Percentiles rank a stretch among this genome's conserved stretches.
phyloP scores from a whole-genome alignment of 2,797 vertebrate species.

The Schizopygopsis pylzovi region DNA sequence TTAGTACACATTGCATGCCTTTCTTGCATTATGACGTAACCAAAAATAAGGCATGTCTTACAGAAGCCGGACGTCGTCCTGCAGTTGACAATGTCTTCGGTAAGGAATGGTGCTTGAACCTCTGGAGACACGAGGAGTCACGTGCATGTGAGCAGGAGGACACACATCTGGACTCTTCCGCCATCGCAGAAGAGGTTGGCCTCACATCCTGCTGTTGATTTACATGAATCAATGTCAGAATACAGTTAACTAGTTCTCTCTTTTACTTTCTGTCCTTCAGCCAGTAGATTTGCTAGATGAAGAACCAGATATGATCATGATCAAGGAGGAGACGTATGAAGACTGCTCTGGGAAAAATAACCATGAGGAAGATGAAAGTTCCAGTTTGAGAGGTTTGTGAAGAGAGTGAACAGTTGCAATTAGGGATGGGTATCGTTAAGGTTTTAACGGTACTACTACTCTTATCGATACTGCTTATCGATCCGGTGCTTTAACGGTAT shows the following conservation, averaged over 20 bases:
- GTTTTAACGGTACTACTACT: too few species aligned
- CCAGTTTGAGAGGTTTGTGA: conserved; percentile 29
- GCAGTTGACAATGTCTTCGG: conserved; percentile 77
- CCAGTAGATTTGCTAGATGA: conserved; percentile 69
- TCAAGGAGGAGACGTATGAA: conserved; percentile 78
- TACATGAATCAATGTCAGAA: background rate
- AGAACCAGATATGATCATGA: conserved; percentile 74
- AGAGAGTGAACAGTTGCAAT: background rate
- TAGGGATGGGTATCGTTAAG: too few species aligned
- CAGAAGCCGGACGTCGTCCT: conserved; percentile 61
- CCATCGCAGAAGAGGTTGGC: conserved; percentile 40
- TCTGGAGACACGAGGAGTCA: conserved; percentile 76
- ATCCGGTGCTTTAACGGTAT: too few species aligned
- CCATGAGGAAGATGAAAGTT: background rate
- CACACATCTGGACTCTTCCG: conserved; percentile 17
- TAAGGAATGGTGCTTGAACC: conserved; percentile 81
- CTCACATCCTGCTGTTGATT: background rate
- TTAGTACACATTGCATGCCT: background rate
- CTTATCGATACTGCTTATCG: too few species aligned
- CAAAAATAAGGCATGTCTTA: background rate
- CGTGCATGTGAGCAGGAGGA: conserved; percentile 34
- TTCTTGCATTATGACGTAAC: background rate
- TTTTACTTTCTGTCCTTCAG: conserved; percentile 54
- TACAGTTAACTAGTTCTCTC: background rate
- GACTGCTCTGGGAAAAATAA: conserved; percentile 57